Percentiles rank a stretch among this genome's conserved stretches.
phyloP scores from a whole-genome alignment of 2,113 vertebrate genomes.

The Notiomystis cincta region DNA sequence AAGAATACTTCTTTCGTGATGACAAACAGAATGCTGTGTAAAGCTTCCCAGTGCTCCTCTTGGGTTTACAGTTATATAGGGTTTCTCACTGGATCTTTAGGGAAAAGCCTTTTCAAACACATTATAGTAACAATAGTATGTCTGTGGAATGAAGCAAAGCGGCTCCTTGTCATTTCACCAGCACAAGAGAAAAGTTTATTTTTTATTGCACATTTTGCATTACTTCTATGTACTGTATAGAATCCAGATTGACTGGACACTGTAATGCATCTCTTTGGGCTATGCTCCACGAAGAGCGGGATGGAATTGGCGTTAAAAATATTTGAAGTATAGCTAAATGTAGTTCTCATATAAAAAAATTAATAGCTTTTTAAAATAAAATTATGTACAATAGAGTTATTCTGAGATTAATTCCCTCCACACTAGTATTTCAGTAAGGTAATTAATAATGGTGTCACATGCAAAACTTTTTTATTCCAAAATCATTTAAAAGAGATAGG shows the following conservation, averaged over 20 bases:
- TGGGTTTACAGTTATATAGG: background rate
- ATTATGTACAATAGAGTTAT: background rate
- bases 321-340: background rate
- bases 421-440: background rate
- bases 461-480: conserved; percentile 17
- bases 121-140: background rate
- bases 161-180: background rate
- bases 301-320: background rate
- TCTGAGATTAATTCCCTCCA: background rate
- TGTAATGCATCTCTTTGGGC: background rate
- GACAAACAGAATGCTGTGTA: background rate
- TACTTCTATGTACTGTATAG: background rate
- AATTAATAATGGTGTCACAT: background rate
- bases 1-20: background rate
- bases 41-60: background rate
- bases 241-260: background rate
- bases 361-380: background rate
- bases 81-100: background rate
- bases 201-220: background rate
- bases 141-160: background rate
- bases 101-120: background rate
- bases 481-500: background rate
- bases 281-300: background rate
- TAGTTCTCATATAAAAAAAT: background rate
- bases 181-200: background rate